Conservation (phyloP, 2,888 invertebrate genomes). For the Elegia similella region DNA sequence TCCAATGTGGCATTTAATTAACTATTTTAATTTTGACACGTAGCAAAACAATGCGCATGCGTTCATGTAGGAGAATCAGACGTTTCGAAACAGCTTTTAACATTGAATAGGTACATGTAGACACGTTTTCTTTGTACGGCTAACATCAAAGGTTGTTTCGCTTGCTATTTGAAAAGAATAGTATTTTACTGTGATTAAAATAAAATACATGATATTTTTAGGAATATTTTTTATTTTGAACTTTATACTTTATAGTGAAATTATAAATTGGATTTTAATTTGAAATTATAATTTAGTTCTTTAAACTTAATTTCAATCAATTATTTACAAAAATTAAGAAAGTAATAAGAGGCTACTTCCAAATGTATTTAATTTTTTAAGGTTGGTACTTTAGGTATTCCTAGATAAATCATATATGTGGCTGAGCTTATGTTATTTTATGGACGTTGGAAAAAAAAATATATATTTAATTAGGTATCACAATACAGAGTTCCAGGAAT, state of each 20-base stretch:
- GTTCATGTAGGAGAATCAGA: background rate
- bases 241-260: too few species aligned
- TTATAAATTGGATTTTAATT: too few species aligned
- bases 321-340: too few species aligned
- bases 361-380: too few species aligned
- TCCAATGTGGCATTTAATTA: constrained; percentile 23
- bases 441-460: background rate
- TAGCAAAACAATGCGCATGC: constrained; percentile 28
- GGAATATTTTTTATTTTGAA: too few species aligned
- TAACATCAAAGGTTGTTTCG: background rate
- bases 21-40: constrained; percentile 33
- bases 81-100: constrained; percentile 5
- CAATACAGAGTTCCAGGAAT: background rate
- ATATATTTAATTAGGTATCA: background rate
- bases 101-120: background rate
- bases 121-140: background rate
- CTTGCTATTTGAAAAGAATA: background rate
- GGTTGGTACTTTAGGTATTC: background rate
- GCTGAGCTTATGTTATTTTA: background rate
- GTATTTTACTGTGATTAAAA: too few species aligned
- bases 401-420: background rate
- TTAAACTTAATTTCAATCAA: too few species aligned
- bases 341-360: too few species aligned
- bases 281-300: too few species aligned
- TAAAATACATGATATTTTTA: too few species aligned